Conservation (phyloP, 1,140 invertebrate genomes). For the Agrilus planipennis region DNA sequence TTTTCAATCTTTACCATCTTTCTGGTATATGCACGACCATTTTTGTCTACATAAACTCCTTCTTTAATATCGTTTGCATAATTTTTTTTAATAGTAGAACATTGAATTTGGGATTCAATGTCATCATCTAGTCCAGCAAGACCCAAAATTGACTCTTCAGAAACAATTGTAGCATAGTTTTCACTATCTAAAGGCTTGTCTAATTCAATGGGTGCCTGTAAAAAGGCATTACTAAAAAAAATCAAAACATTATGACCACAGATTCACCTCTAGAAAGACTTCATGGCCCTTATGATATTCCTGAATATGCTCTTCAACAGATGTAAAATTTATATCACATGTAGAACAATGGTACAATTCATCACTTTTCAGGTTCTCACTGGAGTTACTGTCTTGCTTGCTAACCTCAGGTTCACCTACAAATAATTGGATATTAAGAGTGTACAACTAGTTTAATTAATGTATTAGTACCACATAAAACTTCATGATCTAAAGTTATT, state of each 20-base stretch:
- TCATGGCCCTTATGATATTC: constrained; percentile 53
- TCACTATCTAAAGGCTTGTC: too few relatives aligned
- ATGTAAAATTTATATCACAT: constrained; percentile 49
- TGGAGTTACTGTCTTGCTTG: constrained; percentile 10
- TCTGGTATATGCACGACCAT: constrained; percentile 38
- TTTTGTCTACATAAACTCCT: constrained; percentile 39
- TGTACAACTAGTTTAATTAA: constrained; percentile 9
- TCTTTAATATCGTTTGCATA: too few relatives aligned
- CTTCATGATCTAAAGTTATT: constrained; percentile 3
- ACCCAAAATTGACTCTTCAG: too few relatives aligned
- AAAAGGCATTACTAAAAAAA: too few relatives aligned
- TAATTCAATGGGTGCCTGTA: too few relatives aligned
- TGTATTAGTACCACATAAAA: constrained; percentile 10
- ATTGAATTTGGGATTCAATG: too few relatives aligned
- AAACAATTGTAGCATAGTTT: too few relatives aligned
- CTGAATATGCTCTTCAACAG: constrained; percentile 50
- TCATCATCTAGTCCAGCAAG: too few relatives aligned
- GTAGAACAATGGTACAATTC: constrained; percentile 49
- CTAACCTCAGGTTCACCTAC: constrained; percentile 14
- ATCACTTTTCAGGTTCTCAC: constrained; percentile 16
- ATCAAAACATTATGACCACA: too few relatives aligned
- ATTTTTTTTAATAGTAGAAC: too few relatives aligned
- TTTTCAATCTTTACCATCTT: constrained; percentile 44
- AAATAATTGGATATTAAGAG: background rate
- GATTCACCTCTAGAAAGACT: constrained; percentile 43